Evolutionary conservation across 2,113 vertebrate genomes (phyloP), one percentile per base, ranked within the genome.

Genomic region (Manacus vitellinus): DNA sequence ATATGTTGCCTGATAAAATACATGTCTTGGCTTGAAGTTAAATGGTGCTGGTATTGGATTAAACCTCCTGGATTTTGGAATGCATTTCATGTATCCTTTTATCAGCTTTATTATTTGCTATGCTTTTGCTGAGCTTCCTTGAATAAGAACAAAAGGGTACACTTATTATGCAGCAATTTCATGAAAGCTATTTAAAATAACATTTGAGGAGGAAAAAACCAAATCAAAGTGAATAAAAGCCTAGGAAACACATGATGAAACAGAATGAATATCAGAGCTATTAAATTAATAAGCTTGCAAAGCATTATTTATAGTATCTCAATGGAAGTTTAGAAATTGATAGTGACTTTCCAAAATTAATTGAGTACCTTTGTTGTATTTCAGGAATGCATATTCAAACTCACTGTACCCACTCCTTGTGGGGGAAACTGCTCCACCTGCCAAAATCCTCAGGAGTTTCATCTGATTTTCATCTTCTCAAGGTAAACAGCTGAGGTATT

Each of bases 211-310:
- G 91, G 62, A 95, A 89, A 93, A 96, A 97, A 85, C 81, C 81
- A 86, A 95, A 97, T 96, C 82, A 97, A 94, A 97, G 79, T 84
- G 54, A 95, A 72, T 96, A 92, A 97, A 96, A 95, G 90, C 87
- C 46, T 88, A 37, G 89, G 49, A 97, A 97, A 83, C 78, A 95
- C 94, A 94, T 88, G 73, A 86, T 90, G 91, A 97, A 80, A 77
- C 22, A 67, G 81, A 94, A 92, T 93, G 88, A 91, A 51, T 96
- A 95, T 81, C 78, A 86, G n/a, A 92, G 54, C 72, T 94, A 92
- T 96, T 97, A 95, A 97, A 97, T 94, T 96, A 96, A 92, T 94
- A 94, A 87, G 62, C 90, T 81, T 93, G 58, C 35, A 92, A 83
- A 95, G 54, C 67, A 66, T 74, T 95, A 88, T 92, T 96, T 97